Evolutionary conservation across 2,888 invertebrate species (phyloP), one percentile per base, ranked within the genome.

Genomic region (Poecilus cupreus): DNA sequence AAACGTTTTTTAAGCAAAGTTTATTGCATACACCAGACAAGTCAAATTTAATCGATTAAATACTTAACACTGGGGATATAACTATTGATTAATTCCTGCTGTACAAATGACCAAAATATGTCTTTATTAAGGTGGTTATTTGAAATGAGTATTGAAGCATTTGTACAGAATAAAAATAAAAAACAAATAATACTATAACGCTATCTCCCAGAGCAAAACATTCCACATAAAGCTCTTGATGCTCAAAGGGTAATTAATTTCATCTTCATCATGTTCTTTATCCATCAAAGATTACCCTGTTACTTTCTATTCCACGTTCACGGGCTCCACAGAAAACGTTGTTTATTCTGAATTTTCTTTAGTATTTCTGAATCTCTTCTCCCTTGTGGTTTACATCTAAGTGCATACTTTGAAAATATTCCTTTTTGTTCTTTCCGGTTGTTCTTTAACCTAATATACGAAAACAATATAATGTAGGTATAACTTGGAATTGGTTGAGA

Each of bases 351-450:
- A 60, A 60, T 60, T 43, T 43, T 43, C 43, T 43, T 43, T 43
- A 43, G 43, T 43, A 13, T 43, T 43, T 26, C 60, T 26, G 60
- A 26, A 60, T 60, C 60, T 60, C 60, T 60, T 32, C 13, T 60
- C 60, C 60, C 60, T 22, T n/a, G 60, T 60, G 60, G 26, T 60
- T 43, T 60, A 13, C 24, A 26, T 60, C 60, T 60, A 60, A 60
- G 60, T 60, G 60, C 22, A 54, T 60, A 60, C 60, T 60, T 60
- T 60, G n/a, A 60, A 54, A 60, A 60, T 60, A 60, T 60, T 26
- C 6, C 24, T 26, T 60, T 60, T 60, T 24, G 26, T 26, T 60
- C 4, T 57, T 24, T 57, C 20, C 20, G 1, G 51, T 54, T 54
- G 51, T 18, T 54, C 24, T 32, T 60, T 26, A 60, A 60, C 60